phyloP scores from a whole-genome alignment of 2,888 invertebrate species.

The Chaetoderma sp. region DNA sequence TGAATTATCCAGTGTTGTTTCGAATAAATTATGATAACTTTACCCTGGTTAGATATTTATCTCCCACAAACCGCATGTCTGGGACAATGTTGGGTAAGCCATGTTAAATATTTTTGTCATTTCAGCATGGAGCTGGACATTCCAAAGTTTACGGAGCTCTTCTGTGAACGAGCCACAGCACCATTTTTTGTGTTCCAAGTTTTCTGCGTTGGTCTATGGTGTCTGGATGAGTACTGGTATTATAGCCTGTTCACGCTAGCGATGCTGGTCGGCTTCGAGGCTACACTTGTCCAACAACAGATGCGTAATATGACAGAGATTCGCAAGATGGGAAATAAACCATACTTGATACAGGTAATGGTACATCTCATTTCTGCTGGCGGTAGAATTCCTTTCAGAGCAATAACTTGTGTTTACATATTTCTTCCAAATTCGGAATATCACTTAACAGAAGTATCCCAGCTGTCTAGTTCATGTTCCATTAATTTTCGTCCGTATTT shows the following conservation, averaged over 20 bases:
- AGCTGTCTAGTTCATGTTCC: too few relatives aligned
- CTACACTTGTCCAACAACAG: slow-evolving; percentile 98
- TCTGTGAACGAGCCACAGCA: slow-evolving; percentile 97
- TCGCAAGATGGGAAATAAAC: slow-evolving; percentile 98
- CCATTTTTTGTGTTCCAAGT: slow-evolving; percentile 99
- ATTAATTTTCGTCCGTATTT: too few relatives aligned
- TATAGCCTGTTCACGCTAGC: slow-evolving; percentile 96
- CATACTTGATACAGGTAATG: slow-evolving; percentile 84
- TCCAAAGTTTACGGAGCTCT: slow-evolving; percentile 96
- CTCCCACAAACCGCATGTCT: too few relatives aligned
- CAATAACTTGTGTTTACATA: background rate
- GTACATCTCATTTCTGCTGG: too few relatives aligned
- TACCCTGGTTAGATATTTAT: too few relatives aligned
- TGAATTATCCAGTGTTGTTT: too few relatives aligned
- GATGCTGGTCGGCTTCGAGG: slow-evolving; percentile 97
- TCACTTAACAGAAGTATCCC: too few relatives aligned
- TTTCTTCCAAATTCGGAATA: too few relatives aligned
- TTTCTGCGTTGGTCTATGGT: slow-evolving; percentile 98
- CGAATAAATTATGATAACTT: too few relatives aligned
- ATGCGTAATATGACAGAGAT: slow-evolving; percentile 98
- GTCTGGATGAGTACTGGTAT: slow-evolving; percentile 98
- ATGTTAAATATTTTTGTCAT: slow-evolving; percentile 41
- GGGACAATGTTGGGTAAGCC: too few relatives aligned
- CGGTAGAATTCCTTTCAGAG: background rate
- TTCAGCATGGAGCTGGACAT: slow-evolving; percentile 83